These are phyloP conservation scores for Trachurus trachurus DNA, from an alignment of 2,797 vertebrate species.

Conservation along the genomic window DNA sequence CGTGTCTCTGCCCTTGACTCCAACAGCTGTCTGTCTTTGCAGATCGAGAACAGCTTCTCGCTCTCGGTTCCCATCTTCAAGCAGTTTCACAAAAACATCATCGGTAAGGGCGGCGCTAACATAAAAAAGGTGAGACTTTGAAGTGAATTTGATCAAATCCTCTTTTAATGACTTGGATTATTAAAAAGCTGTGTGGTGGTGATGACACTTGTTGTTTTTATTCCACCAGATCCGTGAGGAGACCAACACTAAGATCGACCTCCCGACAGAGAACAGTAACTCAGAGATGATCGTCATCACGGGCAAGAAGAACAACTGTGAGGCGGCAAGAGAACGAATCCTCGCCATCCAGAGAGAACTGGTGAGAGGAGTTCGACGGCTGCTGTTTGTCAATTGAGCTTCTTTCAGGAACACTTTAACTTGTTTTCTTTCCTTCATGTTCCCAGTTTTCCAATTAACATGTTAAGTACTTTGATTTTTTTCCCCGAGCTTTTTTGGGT, in stretches of 20 bases:
- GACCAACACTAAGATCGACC: constrained; percentile 90
- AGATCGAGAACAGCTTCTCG: constrained; percentile 90
- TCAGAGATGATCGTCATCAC: constrained; percentile 90
- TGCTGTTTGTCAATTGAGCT: background rate
- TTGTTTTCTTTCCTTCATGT: background rate
- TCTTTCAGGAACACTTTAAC: background rate
- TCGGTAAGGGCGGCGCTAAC: constrained; percentile 88
- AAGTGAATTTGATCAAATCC: background rate
- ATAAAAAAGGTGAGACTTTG: constrained; percentile 86
- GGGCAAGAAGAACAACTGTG: constrained; percentile 87
- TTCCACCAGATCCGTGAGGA: constrained; percentile 87
- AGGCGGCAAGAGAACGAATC: constrained; percentile 86
- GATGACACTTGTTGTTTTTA: background rate
- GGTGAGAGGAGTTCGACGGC: constrained; percentile 67
- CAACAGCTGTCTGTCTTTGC: background rate
- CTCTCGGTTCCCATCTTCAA: constrained; percentile 89
- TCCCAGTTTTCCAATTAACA: background rate
- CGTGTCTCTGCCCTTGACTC: background rate
- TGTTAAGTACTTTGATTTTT: no score
- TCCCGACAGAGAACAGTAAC: constrained; percentile 89
- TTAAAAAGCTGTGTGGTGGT: background rate
- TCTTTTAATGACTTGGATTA: background rate
- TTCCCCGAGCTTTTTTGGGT: no score
- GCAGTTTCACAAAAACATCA: constrained; percentile 91
- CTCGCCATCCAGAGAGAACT: constrained; percentile 88